Evolutionary conservation across 1,140 invertebrate genomes (phyloP).

Genomic region (Nephila pilipes): DNA sequence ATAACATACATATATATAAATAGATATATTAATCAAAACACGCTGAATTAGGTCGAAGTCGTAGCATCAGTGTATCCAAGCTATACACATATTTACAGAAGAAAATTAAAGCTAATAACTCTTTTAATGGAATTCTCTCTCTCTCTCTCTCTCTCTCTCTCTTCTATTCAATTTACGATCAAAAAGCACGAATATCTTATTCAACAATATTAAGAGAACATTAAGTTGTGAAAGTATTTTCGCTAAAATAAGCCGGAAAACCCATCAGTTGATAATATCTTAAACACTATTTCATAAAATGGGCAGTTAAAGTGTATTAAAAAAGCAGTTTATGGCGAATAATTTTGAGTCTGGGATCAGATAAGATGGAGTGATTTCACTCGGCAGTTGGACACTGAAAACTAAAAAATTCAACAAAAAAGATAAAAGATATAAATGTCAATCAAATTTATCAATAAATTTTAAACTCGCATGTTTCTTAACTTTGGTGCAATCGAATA

Average conservation of each 20-base stretch:
- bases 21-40: slow-evolving; percentile 23
- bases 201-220: not conserved
- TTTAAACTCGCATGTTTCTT: too few relatives aligned
- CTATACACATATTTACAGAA: slow-evolving; percentile 32
- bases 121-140: not conserved
- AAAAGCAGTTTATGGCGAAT: not conserved
- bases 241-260: not conserved
- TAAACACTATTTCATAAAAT: not conserved
- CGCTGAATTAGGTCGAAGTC: not conserved
- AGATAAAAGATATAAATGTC: not conserved
- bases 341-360: not conserved
- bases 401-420: not conserved
- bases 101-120: slow-evolving; percentile 39
- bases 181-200: not conserved
- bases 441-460: not conserved
- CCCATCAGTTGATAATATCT: not conserved
- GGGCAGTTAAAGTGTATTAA: not conserved
- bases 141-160: not conserved
- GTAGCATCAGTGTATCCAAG: not conserved
- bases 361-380: not conserved
- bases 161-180: not conserved
- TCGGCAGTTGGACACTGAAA: not conserved
- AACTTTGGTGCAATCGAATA: too few relatives aligned
- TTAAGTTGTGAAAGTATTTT: not conserved
- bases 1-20: not conserved